Evolutionary conservation across 2,888 invertebrate species (phyloP).

Genomic region (Lasioglossum calceatum): DNA sequence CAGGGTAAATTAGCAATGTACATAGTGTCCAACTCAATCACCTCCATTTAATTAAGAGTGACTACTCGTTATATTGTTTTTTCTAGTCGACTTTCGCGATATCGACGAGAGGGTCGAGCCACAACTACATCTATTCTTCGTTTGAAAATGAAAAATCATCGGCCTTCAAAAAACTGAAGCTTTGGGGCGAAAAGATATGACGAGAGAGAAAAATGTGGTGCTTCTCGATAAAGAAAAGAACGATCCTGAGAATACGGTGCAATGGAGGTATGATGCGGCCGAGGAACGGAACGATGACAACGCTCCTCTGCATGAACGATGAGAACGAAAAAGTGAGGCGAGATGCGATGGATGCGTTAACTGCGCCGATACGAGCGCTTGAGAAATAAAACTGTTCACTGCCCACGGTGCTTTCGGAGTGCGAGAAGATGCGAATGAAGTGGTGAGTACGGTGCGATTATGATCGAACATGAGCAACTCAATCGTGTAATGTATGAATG

Average conservation of each 20-base stretch:
- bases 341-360: neutral
- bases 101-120: constrained; percentile 38
- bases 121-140: constrained; percentile 22
- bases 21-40: neutral
- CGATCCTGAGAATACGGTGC: neutral
- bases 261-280: neutral
- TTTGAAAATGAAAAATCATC: constrained; percentile 28
- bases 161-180: constrained; percentile 49
- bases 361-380: neutral
- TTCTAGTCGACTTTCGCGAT: neutral
- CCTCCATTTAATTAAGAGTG: neutral
- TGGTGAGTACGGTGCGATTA: constrained; percentile 2
- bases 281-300: neutral
- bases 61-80: neutral
- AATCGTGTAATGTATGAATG: constrained; percentile 4
- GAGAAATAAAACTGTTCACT: constrained; percentile 6
- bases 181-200: neutral
- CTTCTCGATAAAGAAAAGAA: constrained; percentile 2
- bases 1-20: too few relatives aligned
- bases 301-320: neutral
- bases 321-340: neutral
- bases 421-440: constrained; percentile 16
- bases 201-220: neutral
- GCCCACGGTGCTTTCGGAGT: neutral
- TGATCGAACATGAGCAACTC: constrained; percentile 25